Evolutionary conservation across 2,888 invertebrate genomes (phyloP), one percentile per base, ranked within the genome.

Genomic region (Caenorhabditis macrosperma): DNA sequence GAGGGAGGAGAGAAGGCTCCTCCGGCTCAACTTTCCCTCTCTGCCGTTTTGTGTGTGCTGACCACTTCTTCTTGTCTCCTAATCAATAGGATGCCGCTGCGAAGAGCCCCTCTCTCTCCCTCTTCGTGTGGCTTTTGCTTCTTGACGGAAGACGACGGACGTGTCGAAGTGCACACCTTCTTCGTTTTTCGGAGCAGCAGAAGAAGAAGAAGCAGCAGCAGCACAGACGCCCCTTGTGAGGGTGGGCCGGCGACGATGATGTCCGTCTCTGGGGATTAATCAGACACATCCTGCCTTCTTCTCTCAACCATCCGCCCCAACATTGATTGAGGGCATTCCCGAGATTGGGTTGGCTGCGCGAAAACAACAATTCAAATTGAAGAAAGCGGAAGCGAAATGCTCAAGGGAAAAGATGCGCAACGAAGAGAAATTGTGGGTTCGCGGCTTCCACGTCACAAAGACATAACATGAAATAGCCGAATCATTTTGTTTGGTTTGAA

Each of bases 231-330:
- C 22, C 24, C n/a, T 12, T 26, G 59, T 59, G 68, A 48, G 68
- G 59, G 68, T 59, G 68, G 59, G 48, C 2, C 7, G 9, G n/a
- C n/a, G 35, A 28, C 38, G 41, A 69, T 24, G 48, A 38, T 44
- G 52, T 24, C 17, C 24, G 72, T 26, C 72, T 46, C 72, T 44
- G 22, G 71, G 61, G 71, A 72, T 72, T 72, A 72, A 72, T 72
- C 71, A 72, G 71, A 72, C 60, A 50, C 68, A 50, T 60, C 68
- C 41, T 28, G 22, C n/a, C 55, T 15, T 30, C 17, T 15, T 44
- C 20, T 20, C n/a, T 20, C 9, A 9, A 28, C 54, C 41, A 22
- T 24, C 24, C 24, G 17, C 44, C 22, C n/a, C 30, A 46, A 46
- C 67, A 67, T 48, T 67, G 55, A 72, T 72, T 63, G 71, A 59